phyloP scores from a whole-genome alignment of 37 sponge, comb jelly and placozoan species.

The Cladorhizidae sp. region DNA sequence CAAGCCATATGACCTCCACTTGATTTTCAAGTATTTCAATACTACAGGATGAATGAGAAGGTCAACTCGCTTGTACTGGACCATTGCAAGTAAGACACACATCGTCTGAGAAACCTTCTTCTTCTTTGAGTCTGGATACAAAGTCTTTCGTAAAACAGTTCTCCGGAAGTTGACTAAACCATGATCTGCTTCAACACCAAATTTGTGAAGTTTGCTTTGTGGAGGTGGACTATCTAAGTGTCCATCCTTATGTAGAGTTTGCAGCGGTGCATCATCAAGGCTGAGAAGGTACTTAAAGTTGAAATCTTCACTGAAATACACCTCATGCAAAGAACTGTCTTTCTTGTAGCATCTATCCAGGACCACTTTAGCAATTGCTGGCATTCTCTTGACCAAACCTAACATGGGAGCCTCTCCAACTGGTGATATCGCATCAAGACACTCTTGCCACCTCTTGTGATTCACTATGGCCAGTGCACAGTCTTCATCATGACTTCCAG shows the following conservation, averaged over 20 bases:
- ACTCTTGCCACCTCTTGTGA: slow-evolving; percentile 73
- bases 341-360: too few relatives aligned
- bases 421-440: slow-evolving; percentile 65
- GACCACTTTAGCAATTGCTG: slow-evolving; percentile 72
- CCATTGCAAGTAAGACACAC: slow-evolving; percentile 46
- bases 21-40: slow-evolving; percentile 46
- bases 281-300: slow-evolving; percentile 77
- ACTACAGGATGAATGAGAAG: slow-evolving; percentile 77
- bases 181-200: too few relatives aligned
- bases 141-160: too few relatives aligned
- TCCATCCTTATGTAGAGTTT: too few relatives aligned
- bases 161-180: too few relatives aligned
- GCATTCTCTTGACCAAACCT: slow-evolving; percentile 60
- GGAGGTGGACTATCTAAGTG: too few relatives aligned
- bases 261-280: not conserved
- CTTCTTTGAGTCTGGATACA: not conserved
- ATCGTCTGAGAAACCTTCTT: slow-evolving; percentile 18
- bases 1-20: slow-evolving; percentile 80
- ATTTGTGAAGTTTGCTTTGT: too few relatives aligned
- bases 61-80: slow-evolving; percentile 34
- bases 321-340: too few relatives aligned
- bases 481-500: slow-evolving; percentile 19
- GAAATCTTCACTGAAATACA: slow-evolving; percentile 42
- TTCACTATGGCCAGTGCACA: slow-evolving; percentile 47
- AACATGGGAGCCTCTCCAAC: slow-evolving; percentile 53